Conservation (phyloP, 2,113 vertebrate genomes). For the Fukomys damarensis region DNA sequence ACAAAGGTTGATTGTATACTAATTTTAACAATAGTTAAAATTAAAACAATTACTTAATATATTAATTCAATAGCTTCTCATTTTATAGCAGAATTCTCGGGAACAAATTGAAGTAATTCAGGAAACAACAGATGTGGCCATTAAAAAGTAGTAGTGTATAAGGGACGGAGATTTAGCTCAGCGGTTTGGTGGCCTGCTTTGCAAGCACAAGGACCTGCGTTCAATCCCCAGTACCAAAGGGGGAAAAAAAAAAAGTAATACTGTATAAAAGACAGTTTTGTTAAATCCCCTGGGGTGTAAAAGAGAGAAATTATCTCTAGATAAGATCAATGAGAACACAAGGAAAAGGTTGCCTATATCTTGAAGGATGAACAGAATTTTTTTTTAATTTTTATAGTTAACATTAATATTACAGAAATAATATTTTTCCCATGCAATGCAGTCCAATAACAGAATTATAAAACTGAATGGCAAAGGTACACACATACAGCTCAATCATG, state of each 20-base stretch:
- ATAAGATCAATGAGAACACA: not conserved
- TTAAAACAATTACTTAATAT: not conserved
- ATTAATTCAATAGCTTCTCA: not conserved
- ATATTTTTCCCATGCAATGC: not conserved
- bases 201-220: too few relatives aligned
- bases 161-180: too few relatives aligned
- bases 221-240: too few relatives aligned
- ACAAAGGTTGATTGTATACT: not conserved
- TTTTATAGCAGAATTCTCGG: not conserved
- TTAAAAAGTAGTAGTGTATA: not conserved
- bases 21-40: constrained; percentile 22
- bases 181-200: too few relatives aligned
- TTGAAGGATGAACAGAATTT: not conserved
- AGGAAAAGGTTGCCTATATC: not conserved
- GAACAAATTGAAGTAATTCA: constrained; percentile 11
- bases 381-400: not conserved
- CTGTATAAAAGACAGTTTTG: not conserved
- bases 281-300: not conserved
- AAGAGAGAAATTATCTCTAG: not conserved
- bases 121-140: not conserved
- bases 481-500: not conserved
- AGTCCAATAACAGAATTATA: not conserved
- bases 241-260: not conserved
- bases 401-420: not conserved
- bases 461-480: not conserved